Conservation (phyloP, 53 echinoderm and acorn worm species). For the Paelopatides confundens region DNA sequence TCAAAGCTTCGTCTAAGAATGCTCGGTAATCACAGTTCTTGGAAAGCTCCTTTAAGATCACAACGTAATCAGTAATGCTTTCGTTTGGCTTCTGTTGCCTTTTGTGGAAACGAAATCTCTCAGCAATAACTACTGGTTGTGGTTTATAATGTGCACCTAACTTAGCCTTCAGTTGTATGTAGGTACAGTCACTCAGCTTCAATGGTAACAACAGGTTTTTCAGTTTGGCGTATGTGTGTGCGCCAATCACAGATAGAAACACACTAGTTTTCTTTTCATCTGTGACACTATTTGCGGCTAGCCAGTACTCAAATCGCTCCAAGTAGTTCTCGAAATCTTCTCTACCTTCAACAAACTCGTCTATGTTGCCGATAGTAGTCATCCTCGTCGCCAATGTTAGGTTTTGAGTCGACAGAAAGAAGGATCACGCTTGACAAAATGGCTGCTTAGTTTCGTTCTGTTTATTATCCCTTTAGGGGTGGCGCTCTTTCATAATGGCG, state of each 20-base stretch:
- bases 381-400: too few species aligned
- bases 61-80: too few species aligned
- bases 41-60: not conserved
- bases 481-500: too few species aligned
- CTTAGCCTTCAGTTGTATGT: not conserved
- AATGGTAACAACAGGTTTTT: too few species aligned
- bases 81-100: too few species aligned
- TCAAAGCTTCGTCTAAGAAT: not conserved
- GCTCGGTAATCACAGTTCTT: too few species aligned
- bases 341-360: not conserved
- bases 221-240: not conserved
- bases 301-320: not conserved
- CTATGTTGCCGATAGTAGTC: not conserved
- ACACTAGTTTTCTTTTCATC: not conserved
- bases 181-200: not conserved
- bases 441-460: too few species aligned
- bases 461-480: too few species aligned
- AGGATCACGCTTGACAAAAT: too few species aligned
- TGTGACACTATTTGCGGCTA: not conserved
- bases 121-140: not conserved
- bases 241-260: not conserved
- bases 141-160: not conserved
- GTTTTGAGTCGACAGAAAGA: too few species aligned
- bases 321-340: not conserved
- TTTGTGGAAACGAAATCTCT: not conserved